phyloP scores from a whole-genome alignment of 2,113 vertebrate genomes.

The Suncus etruscus region DNA sequence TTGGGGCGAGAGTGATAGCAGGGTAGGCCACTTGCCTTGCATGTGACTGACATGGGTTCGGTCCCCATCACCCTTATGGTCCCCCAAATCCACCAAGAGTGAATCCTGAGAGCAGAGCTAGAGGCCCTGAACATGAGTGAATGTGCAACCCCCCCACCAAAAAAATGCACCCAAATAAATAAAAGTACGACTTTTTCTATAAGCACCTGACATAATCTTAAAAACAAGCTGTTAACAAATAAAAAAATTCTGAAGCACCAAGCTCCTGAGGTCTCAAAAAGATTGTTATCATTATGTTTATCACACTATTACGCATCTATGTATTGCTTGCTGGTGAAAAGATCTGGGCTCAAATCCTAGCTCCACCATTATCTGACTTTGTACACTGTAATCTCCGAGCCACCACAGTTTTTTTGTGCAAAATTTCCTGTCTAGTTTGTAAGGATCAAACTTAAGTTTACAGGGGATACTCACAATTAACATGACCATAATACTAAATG shows the following conservation, averaged over 20 bases:
- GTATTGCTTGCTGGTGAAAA: slow-evolving; percentile 64
- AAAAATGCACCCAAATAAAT: too few relatives aligned
- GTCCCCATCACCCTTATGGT: too few relatives aligned
- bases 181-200: background rate
- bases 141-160: too few relatives aligned
- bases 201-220: slow-evolving; percentile 42
- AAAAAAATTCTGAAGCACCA: slow-evolving; percentile 59
- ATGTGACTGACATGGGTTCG: too few relatives aligned
- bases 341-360: slow-evolving; percentile 64
- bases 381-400: slow-evolving; percentile 29
- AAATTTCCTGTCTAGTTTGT: slow-evolving; percentile 1
- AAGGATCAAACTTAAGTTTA: slow-evolving; percentile 26
- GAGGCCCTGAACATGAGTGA: too few relatives aligned
- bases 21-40: too few relatives aligned
- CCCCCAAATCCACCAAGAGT: too few relatives aligned
- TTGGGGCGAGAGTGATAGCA: too few relatives aligned
- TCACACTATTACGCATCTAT: slow-evolving; percentile 49
- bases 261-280: slow-evolving; percentile 22
- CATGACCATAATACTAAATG: slow-evolving; percentile 53
- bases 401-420: slow-evolving; percentile 26
- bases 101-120: too few relatives aligned
- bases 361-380: slow-evolving; percentile 8
- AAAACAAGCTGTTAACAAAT: slow-evolving; percentile 44
- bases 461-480: background rate
- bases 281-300: slow-evolving; percentile 48